These are phyloP conservation scores for Grallaria varia DNA, from an alignment of 2,113 vertebrate species.

Conservation along the genomic window DNA sequence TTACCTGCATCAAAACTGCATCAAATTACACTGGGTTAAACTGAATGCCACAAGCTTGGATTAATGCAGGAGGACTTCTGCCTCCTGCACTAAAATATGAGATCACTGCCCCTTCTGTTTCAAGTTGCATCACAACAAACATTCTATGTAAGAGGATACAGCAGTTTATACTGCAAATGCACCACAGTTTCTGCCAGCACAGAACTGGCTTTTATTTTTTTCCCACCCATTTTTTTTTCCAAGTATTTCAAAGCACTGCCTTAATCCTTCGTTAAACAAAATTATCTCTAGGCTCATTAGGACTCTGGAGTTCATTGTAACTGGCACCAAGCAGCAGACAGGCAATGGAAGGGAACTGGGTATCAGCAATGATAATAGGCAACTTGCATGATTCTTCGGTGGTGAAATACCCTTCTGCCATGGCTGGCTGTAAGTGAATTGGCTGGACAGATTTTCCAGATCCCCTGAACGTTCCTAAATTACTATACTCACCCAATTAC, in stretches of 20 bases:
- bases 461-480: conserved; percentile 62
- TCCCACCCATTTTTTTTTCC: not conserved
- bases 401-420: conserved; percentile 7
- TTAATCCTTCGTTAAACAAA: conserved; percentile 56
- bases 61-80: not conserved
- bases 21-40: not conserved
- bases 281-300: conserved; percentile 53
- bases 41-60: not conserved
- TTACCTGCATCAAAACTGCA: not conserved
- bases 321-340: conserved; percentile 20
- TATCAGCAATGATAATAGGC: conserved; percentile 29
- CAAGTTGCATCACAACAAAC: conserved; percentile 11
- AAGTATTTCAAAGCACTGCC: not conserved
- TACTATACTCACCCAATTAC: conserved; percentile 64
- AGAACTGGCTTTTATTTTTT: not conserved
- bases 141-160: not conserved
- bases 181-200: not conserved
- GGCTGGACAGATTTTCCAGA: conserved; percentile 63
- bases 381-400: not conserved
- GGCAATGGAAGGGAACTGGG: not conserved
- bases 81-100: conserved; percentile 6
- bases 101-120: not conserved
- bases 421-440: not conserved
- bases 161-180: not conserved
- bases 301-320: conserved; percentile 47